phyloP scores from a whole-genome alignment of 2,113 vertebrate species.

The Megaleporinus macrocephalus region DNA sequence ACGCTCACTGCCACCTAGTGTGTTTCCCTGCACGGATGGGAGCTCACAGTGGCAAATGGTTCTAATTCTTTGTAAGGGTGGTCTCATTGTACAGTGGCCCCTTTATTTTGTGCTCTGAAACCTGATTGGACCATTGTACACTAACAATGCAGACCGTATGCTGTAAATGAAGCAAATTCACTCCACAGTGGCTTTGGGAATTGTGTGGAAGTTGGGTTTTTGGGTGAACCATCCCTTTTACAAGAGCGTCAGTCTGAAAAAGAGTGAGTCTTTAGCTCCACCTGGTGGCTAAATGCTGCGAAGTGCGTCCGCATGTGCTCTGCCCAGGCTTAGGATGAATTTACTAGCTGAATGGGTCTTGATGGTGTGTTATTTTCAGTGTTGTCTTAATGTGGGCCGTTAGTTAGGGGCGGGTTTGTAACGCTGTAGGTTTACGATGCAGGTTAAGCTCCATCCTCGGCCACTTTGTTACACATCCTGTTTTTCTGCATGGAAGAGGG shows the following conservation, averaged over 20 bases:
- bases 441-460: slow-evolving; percentile 58
- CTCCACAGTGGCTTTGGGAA: too few relatives aligned
- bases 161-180: too few relatives aligned
- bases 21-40: too few relatives aligned
- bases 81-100: too few relatives aligned
- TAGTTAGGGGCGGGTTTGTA: slow-evolving; percentile 58
- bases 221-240: neutral
- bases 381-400: slow-evolving; percentile 75
- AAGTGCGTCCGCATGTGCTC: slow-evolving; percentile 20
- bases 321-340: too few relatives aligned
- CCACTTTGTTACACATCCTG: slow-evolving; percentile 27
- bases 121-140: too few relatives aligned
- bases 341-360: too few relatives aligned
- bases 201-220: neutral
- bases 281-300: slow-evolving; percentile 68
- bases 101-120: too few relatives aligned
- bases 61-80: too few relatives aligned
- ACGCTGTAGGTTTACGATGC: slow-evolving; percentile 53
- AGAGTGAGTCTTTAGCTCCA: slow-evolving; percentile 63
- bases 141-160: too few relatives aligned
- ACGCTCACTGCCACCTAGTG: too few relatives aligned
- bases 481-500: slow-evolving; percentile 45
- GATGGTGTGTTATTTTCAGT: slow-evolving; percentile 42
- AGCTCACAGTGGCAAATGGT: too few relatives aligned
- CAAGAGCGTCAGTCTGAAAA: slow-evolving; percentile 1